phyloP scores from a whole-genome alignment of 2,888 invertebrate species.

The Thymelicus acteon region DNA sequence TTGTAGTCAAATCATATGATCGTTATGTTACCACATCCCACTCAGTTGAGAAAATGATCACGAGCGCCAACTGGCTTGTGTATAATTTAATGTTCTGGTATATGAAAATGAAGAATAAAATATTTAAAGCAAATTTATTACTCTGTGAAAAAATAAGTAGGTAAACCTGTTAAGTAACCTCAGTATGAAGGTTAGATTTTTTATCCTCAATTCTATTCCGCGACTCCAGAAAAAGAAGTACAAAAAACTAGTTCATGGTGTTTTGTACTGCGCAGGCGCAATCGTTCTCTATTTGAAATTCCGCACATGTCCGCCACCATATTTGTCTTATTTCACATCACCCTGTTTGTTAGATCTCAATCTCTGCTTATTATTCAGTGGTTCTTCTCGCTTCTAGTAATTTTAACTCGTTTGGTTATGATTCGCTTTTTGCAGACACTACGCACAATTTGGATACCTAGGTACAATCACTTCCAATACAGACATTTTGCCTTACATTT shows the following conservation, averaged over 20 bases:
- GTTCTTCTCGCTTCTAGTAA: slow-evolving; percentile 60
- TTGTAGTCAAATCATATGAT: slow-evolving; percentile 16
- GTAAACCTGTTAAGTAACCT: slow-evolving; percentile 19
- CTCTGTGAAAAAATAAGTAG: neutral
- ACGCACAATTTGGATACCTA: slow-evolving; percentile 36
- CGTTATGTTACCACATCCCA: slow-evolving; percentile 39
- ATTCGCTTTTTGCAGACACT: slow-evolving; percentile 37
- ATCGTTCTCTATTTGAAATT: slow-evolving; percentile 63
- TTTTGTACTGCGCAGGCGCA: slow-evolving; percentile 57
- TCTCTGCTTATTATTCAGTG: slow-evolving; percentile 75
- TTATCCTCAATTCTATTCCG: slow-evolving; percentile 14
- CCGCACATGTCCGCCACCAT: slow-evolving; percentile 70
- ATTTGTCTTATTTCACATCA: slow-evolving; percentile 81
- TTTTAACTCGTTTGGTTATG: slow-evolving; percentile 40
- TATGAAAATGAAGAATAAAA: neutral
- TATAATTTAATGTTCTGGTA: slow-evolving; percentile 1
- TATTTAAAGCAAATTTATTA: neutral
- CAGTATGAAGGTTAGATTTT: slow-evolving; percentile 24
- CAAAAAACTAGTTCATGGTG: slow-evolving; percentile 60
- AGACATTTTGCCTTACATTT: slow-evolving; percentile 13
- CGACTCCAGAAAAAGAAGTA: slow-evolving; percentile 43
- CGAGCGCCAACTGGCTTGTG: neutral
- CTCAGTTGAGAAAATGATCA: slow-evolving; percentile 40
- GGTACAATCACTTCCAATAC: slow-evolving; percentile 24
- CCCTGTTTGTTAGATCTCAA: slow-evolving; percentile 74